A percentile compares a stretch with the other conserved stretches of the same genome.
These are phyloP conservation scores for Peromyscus californicus DNA, from an alignment of 2,113 vertebrate genomes.

Conservation along the genomic window DNA sequence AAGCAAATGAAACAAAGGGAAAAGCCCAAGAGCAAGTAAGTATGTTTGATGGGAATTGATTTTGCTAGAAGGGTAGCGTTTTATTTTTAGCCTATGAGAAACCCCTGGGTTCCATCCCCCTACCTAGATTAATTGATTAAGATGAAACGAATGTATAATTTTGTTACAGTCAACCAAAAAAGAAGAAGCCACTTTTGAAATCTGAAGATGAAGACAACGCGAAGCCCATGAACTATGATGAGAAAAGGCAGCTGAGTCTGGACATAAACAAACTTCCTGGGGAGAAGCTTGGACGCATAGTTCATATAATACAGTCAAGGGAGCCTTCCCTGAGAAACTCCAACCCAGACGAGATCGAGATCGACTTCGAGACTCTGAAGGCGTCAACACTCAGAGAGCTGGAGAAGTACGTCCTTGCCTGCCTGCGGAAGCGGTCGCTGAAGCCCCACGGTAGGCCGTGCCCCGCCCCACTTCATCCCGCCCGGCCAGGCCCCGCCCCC, in stretches of 20 bases:
- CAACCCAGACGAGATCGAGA: conserved; percentile 91
- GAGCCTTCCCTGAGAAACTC: conserved; percentile 89
- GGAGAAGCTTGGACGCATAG: conserved; percentile 92
- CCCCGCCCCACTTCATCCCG: background rate
- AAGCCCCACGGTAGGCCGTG: conserved; percentile 87
- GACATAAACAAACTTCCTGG: conserved; percentile 94
- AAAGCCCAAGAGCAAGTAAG: conserved; percentile 88
- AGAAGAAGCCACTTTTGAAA: conserved; percentile 80
- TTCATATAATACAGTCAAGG: conserved; percentile 92
- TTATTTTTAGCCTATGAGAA: background rate
- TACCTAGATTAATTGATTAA: background rate
- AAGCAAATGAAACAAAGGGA: conserved; percentile 85
- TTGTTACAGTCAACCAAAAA: conserved; percentile 87
- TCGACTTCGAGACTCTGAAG: conserved; percentile 95
- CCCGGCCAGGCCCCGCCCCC: conserved; percentile 69
- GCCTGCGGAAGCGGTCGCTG: conserved; percentile 88
- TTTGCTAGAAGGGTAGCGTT: accelerated
- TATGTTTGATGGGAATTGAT: conserved; percentile 71
- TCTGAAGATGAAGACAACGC: conserved; percentile 85
- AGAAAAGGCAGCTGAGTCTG: conserved; percentile 92
- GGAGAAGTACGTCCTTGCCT: conserved; percentile 90
- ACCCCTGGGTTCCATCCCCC: background rate
- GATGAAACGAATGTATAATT: conserved; percentile 45
- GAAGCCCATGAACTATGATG: conserved; percentile 92
- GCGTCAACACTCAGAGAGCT: conserved; percentile 92